Evolutionary conservation across 2,888 invertebrate species (phyloP).

Genomic region (Tenthredo notha): DNA sequence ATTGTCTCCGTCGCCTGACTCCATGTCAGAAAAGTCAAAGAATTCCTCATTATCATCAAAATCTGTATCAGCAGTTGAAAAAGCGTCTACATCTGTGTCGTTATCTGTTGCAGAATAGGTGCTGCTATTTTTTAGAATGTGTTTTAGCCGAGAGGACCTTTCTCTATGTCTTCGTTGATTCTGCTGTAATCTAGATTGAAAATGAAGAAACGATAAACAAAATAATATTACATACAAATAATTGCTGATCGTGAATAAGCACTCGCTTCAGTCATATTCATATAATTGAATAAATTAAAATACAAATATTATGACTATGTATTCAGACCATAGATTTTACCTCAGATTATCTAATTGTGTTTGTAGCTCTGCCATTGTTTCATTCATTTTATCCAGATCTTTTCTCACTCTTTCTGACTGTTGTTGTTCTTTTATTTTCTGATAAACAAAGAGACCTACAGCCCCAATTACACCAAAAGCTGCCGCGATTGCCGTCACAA

Average conservation of each 20-base stretch:
- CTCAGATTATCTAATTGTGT: slow-evolving; percentile 70
- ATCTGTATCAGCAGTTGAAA: slow-evolving; percentile 73
- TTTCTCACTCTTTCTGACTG: slow-evolving; percentile 64
- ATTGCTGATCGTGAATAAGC: neutral
- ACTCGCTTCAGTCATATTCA: neutral
- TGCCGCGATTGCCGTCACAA: slow-evolving; percentile 72
- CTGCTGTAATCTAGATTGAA: slow-evolving; percentile 63
- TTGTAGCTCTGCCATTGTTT: slow-evolving; percentile 69
- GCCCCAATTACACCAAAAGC: slow-evolving; percentile 73
- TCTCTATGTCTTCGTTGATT: slow-evolving; percentile 68
- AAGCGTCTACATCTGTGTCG: slow-evolving; percentile 72
- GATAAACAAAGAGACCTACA: slow-evolving; percentile 71
- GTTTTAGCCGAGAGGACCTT: slow-evolving; percentile 62
- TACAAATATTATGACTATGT: slow-evolving; percentile 39
- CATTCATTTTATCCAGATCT: slow-evolving; percentile 69
- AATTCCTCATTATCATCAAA: slow-evolving; percentile 75
- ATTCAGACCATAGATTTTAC: slow-evolving; percentile 59
- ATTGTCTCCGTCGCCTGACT: slow-evolving; percentile 66
- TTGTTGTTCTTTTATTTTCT: slow-evolving; percentile 67
- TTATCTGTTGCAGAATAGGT: slow-evolving; percentile 67
- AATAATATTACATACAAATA: neutral
- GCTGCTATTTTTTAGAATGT: slow-evolving; percentile 65
- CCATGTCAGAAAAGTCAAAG: slow-evolving; percentile 75
- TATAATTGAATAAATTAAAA: neutral
- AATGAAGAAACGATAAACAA: neutral